Evolutionary conservation across 2,888 invertebrate genomes (phyloP).

Genomic region (Phytoseiulus persimilis): DNA sequence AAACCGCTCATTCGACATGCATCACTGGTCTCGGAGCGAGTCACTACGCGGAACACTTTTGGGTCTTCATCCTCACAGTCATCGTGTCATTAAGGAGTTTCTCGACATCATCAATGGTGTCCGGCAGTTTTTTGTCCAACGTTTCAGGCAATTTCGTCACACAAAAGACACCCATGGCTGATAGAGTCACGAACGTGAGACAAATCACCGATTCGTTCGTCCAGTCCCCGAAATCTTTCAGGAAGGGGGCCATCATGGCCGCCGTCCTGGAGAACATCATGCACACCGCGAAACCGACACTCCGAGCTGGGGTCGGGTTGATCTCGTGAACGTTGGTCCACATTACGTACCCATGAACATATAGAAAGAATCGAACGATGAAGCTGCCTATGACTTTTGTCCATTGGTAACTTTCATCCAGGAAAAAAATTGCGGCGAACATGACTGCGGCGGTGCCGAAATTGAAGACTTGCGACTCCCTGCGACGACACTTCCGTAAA

Average conservation of each 20-base stretch:
- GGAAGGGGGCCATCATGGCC: conserved; percentile 23
- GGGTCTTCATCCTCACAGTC: neutral
- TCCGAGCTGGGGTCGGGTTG: conserved; percentile 10
- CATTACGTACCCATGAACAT: neutral
- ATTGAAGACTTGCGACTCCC: neutral
- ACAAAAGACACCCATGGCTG: neutral
- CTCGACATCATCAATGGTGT: conserved; percentile 6
- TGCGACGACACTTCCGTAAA: neutral
- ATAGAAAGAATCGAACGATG: neutral
- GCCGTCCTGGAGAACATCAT: conserved; percentile 20
- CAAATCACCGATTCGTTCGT: neutral
- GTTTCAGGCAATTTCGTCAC: conserved; percentile 7
- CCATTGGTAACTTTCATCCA: neutral
- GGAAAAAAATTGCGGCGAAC: neutral
- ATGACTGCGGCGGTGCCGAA: neutral
- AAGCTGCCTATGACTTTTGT: neutral
- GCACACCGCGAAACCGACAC: neutral
- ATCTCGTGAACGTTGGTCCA: conserved; percentile 24
- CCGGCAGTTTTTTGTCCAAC: neutral
- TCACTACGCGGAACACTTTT: neutral
- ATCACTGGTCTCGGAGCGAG: too few species aligned
- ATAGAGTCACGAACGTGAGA: neutral
- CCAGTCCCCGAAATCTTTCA: conserved; percentile 14
- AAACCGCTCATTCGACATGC: too few species aligned
- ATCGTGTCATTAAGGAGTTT: neutral